Conservation (phyloP, 2,888 invertebrate genomes). For the Schizotus pectinicornis region DNA sequence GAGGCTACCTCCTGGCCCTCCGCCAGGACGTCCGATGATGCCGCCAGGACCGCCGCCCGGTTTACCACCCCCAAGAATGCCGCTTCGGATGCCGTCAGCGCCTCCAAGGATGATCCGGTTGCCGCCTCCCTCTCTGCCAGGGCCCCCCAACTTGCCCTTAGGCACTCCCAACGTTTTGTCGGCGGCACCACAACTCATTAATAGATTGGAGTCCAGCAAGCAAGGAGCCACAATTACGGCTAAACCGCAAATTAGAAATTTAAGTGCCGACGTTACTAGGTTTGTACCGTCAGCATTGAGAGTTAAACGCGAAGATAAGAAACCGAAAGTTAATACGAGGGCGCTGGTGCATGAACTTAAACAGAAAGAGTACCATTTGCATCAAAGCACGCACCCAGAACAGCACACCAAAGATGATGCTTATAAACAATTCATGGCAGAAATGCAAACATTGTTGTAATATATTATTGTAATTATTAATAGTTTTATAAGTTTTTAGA, state of each 20-base stretch:
- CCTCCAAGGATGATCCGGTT: slow-evolving; percentile 58
- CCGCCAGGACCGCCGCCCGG: slow-evolving; percentile 66
- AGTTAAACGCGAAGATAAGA: slow-evolving; percentile 86
- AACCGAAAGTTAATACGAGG: slow-evolving; percentile 63
- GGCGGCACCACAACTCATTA: slow-evolving; percentile 83
- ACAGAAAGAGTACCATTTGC: slow-evolving; percentile 58
- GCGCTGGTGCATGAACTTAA: slow-evolving; percentile 63
- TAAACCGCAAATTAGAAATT: slow-evolving; percentile 93
- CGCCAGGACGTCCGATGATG: slow-evolving; percentile 58
- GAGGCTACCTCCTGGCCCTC: slow-evolving; percentile 61
- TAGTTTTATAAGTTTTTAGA: too few relatives aligned
- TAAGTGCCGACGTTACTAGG: slow-evolving; percentile 92
- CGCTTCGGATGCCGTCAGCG: slow-evolving; percentile 62
- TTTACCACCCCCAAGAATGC: slow-evolving; percentile 64
- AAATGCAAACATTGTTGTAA: slow-evolving; percentile 93
- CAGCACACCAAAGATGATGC: slow-evolving; percentile 92
- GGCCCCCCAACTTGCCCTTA: slow-evolving; percentile 43
- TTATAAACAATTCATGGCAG: slow-evolving; percentile 98
- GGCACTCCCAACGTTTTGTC: slow-evolving; percentile 74
- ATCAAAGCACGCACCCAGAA: slow-evolving; percentile 50
- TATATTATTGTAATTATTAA: too few relatives aligned
- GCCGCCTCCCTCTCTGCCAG: slow-evolving; percentile 38
- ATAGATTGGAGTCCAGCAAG: slow-evolving; percentile 62
- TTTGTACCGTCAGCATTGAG: slow-evolving; percentile 93
- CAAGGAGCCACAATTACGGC: slow-evolving; percentile 85